Evolutionary conservation across 92 coral and sea anemone genomes (phyloP), one percentile per base, ranked within the genome.

Genomic region (Parazoanthus darwini): DNA sequence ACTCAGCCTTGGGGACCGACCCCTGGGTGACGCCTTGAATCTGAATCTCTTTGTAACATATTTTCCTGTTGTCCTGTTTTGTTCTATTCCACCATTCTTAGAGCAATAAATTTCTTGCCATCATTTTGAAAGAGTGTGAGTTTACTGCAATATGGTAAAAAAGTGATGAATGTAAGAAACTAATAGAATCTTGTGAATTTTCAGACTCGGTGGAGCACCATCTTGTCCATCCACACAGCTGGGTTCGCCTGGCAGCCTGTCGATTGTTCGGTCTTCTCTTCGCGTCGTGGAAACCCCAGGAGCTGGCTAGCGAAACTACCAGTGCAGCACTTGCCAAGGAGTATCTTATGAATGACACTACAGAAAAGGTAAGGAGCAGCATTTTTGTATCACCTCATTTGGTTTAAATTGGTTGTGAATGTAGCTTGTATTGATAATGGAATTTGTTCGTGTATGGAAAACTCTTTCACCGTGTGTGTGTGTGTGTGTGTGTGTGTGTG

Each of bases 231-330:
- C 98, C 99, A 0, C 99, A 97, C 82, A 82, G 94, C 46, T 97
- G 99, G 99, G 96, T 97, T 22, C 94, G 99, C 43, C 92, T 95
- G 42, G 93, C 92, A 59, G 90, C 97, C 23, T 92, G 96, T 36
- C 95, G 96, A 33, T 43, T 97, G 88, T 91, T 95, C 74, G 99
- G 99, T 54, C 86, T 93, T 81, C 89, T 95, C 11, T 95, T 97
- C 58, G 94, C 98, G 7, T 93, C 93, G 2, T 91, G 93, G 91
- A 94, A 91, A 42, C 95, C 99, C 33, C 93, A 93, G 25, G 98
- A 97, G 67, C 83, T 95, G 89, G 94, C 84, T 11, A 6, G 58
- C 42, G 81, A 70, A 26, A 43, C 33, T 22, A 88, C 89, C 38
- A 22, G 83, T 36, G 58, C 66, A 56, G 37, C 44, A 8, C 26